Evolutionary conservation across 2,888 invertebrate genomes (phyloP).

Genomic region (Scaptomyza parva): DNA sequence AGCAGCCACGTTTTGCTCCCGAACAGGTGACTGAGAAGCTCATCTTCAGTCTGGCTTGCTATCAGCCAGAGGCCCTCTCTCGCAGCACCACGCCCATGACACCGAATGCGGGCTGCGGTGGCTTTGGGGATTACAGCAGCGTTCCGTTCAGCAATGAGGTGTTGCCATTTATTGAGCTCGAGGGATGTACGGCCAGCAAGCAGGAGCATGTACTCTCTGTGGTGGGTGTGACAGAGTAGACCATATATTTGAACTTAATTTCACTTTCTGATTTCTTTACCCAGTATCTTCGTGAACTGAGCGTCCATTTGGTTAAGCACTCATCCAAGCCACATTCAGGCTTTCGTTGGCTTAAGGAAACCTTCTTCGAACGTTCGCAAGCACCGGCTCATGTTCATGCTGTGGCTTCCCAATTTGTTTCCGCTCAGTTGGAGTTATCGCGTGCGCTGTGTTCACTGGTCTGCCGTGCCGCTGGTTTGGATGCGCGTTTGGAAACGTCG

Average conservation of each 20-base stretch:
- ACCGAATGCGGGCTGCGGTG: conserved; percentile 86
- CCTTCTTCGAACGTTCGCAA: conserved; percentile 85
- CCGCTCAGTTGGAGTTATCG: conserved; percentile 92
- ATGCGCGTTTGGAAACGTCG: conserved; percentile 89
- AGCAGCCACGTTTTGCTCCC: conserved; percentile 88
- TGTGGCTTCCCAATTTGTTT: conserved; percentile 92
- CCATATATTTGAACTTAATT: not conserved
- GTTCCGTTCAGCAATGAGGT: conserved; percentile 85
- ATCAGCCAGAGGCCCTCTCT: conserved; percentile 94
- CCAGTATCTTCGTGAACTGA: conserved; percentile 93
- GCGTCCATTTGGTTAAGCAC: conserved; percentile 92
- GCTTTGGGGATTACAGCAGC: conserved; percentile 85
- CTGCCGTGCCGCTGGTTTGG: conserved; percentile 89
- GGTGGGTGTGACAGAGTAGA: conserved; percentile 86
- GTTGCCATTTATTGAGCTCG: conserved; percentile 92
- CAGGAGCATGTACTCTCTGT: conserved; percentile 95
- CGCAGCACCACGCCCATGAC: conserved; percentile 94
- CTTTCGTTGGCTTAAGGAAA: conserved; percentile 85
- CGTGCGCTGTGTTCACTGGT: conserved; percentile 91
- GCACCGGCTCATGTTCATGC: conserved; percentile 91
- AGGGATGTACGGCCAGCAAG: conserved; percentile 94
- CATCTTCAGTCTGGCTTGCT: conserved; percentile 92
- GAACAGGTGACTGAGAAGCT: conserved; percentile 91
- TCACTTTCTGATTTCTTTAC: conserved; percentile 22
- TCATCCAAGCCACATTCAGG: conserved; percentile 85